Evolutionary conservation across 2,113 vertebrate species (phyloP), one percentile per base, ranked within the genome.

Genomic region (Stigmatopora nigra): DNA sequence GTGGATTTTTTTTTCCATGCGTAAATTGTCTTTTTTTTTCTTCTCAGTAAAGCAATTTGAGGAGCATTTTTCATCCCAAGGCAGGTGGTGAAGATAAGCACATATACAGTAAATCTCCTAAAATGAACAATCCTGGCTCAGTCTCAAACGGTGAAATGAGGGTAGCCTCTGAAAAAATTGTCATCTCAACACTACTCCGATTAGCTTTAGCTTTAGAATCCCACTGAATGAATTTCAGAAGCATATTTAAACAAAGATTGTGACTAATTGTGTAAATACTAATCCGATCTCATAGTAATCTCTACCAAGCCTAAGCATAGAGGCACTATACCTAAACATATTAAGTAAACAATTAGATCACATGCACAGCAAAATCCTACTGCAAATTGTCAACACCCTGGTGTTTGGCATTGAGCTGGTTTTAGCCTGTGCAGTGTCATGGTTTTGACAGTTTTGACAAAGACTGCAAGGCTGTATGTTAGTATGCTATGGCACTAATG

Each of bases 331-430:
- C 81, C 75, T 53, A 70, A 82, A 74, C 71, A 71, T 67, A 69
- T 80, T 75, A 77, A 46, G 63, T 56, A 72, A 81, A 81, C 73
- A 78, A 70, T 61, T 67, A 55, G 71, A 81, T 76, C 64, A 63
- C 58, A 70, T 67, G 59, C 69, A 84, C 72, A 81, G 63, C 80
- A 70, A 35, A 59, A 45, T 38, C 49, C 73, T 55, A 58, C 20
- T 9, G 84, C 76, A 77, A 84, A 82, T 73, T 75, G 78, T 68
- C 68, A 82, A 67, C 67, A 62, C 75, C 77, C 75, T 59, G 52
- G 73, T 71, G 60, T 79, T 64, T 67, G 51, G 60, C 70, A 68
- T 77, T 78, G 17, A 49, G 62, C 65, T 63, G 77, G 73, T 44
- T 63, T 70, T 76, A 70, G 69, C 79, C 77, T 74, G 63, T 71